Evolutionary conservation across 1,140 invertebrate genomes (phyloP), one percentile per base, ranked within the genome.

Genomic region (Hylaeus volcanicus): DNA sequence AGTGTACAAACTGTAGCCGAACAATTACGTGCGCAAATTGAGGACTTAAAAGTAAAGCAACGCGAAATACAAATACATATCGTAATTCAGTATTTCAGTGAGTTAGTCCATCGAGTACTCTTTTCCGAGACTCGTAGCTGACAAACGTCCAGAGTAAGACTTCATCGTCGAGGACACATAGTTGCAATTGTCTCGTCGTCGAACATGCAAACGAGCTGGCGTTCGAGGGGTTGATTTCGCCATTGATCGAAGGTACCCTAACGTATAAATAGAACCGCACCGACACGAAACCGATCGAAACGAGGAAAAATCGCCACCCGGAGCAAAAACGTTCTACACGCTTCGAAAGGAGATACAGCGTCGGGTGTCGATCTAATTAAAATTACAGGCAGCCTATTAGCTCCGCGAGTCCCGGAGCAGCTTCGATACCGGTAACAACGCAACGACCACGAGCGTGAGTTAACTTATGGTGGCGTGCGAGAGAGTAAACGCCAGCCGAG

Each of bases 291-390:
- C n/a, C 26, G 43, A 48, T n/a, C 15, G 26, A n/a, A 11, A 58
- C n/a, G 43, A 1, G 51, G 26, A 66, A 80, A 80, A 80, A 80
- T 72, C 4, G 3, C 2, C n/a, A 45, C 39, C 14, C 61, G 69
- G 12, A 12, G 39, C 2, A 71, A 70, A 56, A 70, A 39, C 12
- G 51, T 43, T 26, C 43, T 41, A 74, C 78, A 79, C 78, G 78
- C 15, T 56, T 74, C 63, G 71, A 66, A 80, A 80, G 26, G 71
- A 72, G 71, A 74, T 79, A 79, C 70, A 80, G 69, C 84, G 77
- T 84, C 83, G 83, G 83, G 84, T 86, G 84, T 86, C 79, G 84
- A 86, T 85, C 83, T 86, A 86, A 86, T 86, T 86, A 86, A 86
- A 86, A 85, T 85, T 85, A 86, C 83, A 75, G 74, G 71, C 78